Conservation (phyloP, 2,113 vertebrate species). For the Pipra filicauda region DNA sequence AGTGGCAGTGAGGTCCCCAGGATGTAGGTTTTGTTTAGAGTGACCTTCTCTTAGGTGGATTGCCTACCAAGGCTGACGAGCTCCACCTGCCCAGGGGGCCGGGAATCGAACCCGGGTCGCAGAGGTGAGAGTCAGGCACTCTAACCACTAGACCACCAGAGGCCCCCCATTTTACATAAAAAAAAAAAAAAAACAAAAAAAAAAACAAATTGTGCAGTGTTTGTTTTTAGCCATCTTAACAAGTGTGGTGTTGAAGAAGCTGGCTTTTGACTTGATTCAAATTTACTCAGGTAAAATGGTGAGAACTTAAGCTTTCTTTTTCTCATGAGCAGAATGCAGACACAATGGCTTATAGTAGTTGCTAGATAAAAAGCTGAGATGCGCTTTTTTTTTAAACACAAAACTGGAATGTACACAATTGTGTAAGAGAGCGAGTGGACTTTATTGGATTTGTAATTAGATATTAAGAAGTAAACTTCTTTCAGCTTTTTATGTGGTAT, state of each 20-base stretch:
- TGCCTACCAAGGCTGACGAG: too few relatives aligned
- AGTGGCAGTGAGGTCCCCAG: too few relatives aligned
- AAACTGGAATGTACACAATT: background rate
- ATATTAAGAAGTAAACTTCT: background rate
- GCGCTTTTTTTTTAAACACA: background rate
- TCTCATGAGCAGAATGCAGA: background rate
- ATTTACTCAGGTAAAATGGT: background rate
- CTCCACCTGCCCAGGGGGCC: too few relatives aligned
- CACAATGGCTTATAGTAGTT: accelerated
- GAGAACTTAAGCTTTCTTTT: background rate
- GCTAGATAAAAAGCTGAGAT: background rate
- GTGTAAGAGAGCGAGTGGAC: background rate
- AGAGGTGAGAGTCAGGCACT: too few relatives aligned
- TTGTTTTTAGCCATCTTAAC: background rate
- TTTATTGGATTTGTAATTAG: background rate
- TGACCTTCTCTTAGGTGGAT: too few relatives aligned
- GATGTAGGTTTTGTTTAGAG: too few relatives aligned
- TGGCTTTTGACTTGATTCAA: background rate
- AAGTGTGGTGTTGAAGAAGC: background rate
- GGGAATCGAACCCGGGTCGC: too few relatives aligned
- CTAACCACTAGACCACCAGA: too few relatives aligned
- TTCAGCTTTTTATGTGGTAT: background rate
- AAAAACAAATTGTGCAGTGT: background rate
- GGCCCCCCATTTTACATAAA: too few relatives aligned
- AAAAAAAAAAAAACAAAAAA: too few relatives aligned